A percentile compares a stretch with the other conserved stretches of the same genome.
Conservation (phyloP, 2,797 vertebrate genomes). For the Podargus strigoides region DNA sequence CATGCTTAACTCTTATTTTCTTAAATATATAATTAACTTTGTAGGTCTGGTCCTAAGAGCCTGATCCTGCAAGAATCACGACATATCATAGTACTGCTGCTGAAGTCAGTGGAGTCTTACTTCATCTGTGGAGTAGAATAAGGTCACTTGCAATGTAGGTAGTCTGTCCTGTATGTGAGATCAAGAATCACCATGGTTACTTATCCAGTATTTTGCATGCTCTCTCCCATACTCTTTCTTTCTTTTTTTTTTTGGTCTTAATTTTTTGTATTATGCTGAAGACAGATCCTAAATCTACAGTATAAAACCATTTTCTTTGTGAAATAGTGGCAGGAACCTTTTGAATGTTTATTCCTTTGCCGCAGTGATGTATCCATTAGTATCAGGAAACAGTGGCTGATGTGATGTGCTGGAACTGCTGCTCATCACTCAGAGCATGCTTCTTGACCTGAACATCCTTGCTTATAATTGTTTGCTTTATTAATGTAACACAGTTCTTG, state of each 20-base stretch:
- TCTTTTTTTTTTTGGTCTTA: background rate
- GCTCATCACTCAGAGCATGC: rapidly evolving
- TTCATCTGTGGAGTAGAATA: background rate
- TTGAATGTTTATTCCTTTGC: background rate
- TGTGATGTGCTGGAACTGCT: background rate
- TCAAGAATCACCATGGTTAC: conserved; percentile 60
- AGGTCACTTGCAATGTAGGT: background rate
- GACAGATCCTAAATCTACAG: background rate
- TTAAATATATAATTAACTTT: background rate
- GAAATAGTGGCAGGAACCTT: background rate
- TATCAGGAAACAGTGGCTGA: background rate
- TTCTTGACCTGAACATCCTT: background rate
- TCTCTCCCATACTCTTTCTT: background rate
- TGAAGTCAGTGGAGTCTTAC: background rate
- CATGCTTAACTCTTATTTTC: background rate
- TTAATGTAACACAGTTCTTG: background rate
- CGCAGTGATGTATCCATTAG: background rate
- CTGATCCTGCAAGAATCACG: background rate
- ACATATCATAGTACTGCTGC: background rate
- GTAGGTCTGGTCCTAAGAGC: background rate
- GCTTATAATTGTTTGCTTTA: background rate
- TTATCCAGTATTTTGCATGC: background rate
- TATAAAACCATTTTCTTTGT: background rate
- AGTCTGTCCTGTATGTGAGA: background rate
- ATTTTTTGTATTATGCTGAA: background rate